Percentiles rank a stretch among this genome's conserved stretches.
Evolutionary conservation across 2,113 vertebrate genomes (phyloP).

Genomic region (Tupaia tana): DNA sequence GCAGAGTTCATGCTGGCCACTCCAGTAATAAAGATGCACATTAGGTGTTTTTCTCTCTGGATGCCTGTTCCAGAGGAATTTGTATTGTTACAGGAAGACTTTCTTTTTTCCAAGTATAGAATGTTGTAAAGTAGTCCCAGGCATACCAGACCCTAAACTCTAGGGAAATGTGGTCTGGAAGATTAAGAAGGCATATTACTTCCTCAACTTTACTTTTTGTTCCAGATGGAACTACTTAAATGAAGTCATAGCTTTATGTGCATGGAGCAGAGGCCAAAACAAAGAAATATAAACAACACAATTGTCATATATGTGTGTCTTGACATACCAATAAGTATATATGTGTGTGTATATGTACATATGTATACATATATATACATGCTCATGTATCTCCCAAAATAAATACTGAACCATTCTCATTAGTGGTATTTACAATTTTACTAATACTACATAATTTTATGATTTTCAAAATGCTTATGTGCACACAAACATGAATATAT

Average conservation of each 20-base stretch:
- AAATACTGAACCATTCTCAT: neutral
- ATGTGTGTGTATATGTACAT: neutral
- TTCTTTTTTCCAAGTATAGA: slow-evolving; percentile 54
- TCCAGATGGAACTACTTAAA: slow-evolving; percentile 80
- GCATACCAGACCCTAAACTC: slow-evolving; percentile 72
- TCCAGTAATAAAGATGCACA: neutral
- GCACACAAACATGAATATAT: neutral
- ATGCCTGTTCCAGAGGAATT: slow-evolving; percentile 64
- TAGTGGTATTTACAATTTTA: slow-evolving; percentile 15
- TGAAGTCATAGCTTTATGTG: slow-evolving; percentile 69
- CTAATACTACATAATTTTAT: neutral
- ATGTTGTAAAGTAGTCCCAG: slow-evolving; percentile 77
- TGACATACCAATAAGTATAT: neutral
- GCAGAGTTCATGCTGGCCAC: neutral
- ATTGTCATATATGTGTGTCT: slow-evolving; percentile 14
- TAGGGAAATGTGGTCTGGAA: slow-evolving; percentile 75
- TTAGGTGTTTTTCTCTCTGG: slow-evolving; percentile 25
- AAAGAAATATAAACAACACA: slow-evolving; percentile 61
- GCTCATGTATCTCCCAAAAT: neutral
- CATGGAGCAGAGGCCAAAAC: slow-evolving; percentile 44
- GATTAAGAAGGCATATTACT: slow-evolving; percentile 74
- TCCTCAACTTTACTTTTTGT: slow-evolving; percentile 67
- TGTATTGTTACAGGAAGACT: slow-evolving; percentile 50
- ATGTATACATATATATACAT: neutral
- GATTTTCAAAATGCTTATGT: neutral